Evolutionary conservation across 2,113 vertebrate genomes (phyloP).

Genomic region (Meleagris gallopavo): DNA sequence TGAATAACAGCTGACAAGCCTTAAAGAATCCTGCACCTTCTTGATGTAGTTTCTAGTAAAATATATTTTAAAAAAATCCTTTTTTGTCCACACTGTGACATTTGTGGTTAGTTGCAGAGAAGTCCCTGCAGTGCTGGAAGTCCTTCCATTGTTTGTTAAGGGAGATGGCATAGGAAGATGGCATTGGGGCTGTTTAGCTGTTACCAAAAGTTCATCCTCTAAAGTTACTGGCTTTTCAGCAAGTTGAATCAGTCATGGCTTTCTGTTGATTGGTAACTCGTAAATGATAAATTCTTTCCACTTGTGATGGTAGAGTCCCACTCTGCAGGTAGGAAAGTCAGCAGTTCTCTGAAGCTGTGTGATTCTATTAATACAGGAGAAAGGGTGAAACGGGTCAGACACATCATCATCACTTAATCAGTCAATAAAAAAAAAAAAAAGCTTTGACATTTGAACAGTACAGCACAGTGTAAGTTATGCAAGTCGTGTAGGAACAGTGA

Average conservation of each 20-base stretch:
- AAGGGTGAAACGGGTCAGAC: neutral
- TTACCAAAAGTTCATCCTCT: neutral
- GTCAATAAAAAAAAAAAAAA: neutral
- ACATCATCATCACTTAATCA: too few relatives aligned
- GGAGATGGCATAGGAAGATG: neutral
- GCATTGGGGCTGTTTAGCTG: accelerated
- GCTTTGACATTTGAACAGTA: accelerated
- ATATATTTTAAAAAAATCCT: neutral
- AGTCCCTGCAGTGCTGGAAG: neutral
- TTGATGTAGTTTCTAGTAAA: neutral
- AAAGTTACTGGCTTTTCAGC: accelerated
- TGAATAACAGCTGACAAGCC: neutral
- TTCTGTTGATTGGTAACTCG: neutral
- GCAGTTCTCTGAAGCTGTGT: neutral
- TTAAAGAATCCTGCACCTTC: neutral
- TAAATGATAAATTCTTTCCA: neutral
- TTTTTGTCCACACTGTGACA: neutral
- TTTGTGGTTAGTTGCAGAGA: neutral
- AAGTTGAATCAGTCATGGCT: neutral
- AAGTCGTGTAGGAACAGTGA: neutral
- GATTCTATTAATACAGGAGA: neutral
- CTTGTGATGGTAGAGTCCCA: neutral
- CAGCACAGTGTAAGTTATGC: accelerated
- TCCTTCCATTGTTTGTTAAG: neutral
- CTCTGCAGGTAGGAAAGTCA: neutral